These are phyloP conservation scores for Neofelis nebulosa DNA, from an alignment of 2,113 vertebrate genomes.

Conservation along the genomic window DNA sequence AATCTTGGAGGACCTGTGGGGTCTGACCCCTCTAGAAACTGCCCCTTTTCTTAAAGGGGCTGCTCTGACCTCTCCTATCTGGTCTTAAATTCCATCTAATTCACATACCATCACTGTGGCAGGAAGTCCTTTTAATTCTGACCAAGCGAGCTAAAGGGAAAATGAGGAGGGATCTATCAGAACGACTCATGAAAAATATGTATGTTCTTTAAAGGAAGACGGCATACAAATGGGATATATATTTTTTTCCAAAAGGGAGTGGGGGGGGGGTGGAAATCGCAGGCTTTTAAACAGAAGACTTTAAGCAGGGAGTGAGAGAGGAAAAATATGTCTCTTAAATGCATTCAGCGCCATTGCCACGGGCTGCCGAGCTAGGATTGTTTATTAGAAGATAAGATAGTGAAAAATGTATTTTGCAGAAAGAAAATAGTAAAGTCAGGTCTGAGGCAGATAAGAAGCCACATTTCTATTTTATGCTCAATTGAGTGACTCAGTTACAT, in stretches of 20 bases:
- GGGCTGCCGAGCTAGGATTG: conserved; percentile 87
- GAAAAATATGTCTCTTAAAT: conserved; percentile 85
- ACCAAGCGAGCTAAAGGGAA: conserved; percentile 59
- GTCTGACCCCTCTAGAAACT: conserved; percentile 54
- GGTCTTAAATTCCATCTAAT: neutral
- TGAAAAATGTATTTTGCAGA: conserved; percentile 91
- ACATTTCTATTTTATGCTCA: conserved; percentile 92
- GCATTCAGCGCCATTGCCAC: conserved; percentile 82
- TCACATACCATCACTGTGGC: neutral
- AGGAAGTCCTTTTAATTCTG: conserved; percentile 51
- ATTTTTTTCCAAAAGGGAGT: conserved; percentile 57
- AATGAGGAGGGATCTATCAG: conserved; percentile 70
- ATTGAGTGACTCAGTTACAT: conserved; percentile 89
- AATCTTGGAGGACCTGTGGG: neutral
- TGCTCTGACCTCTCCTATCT: neutral
- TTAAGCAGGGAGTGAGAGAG: conserved; percentile 56
- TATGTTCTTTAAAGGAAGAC: conserved; percentile 81
- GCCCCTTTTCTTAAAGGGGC: conserved; percentile 69
- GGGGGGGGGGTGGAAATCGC: neutral
- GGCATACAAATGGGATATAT: conserved; percentile 84
- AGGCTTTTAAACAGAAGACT: conserved; percentile 83
- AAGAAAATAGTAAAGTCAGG: conserved; percentile 90
- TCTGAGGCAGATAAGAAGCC: conserved; percentile 88
- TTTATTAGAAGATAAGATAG: conserved; percentile 92
- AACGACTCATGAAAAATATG: conserved; percentile 82